Base-by-base conservation (phyloP, 2,113 vertebrate genomes). In the Bubo scandiacus region DNA sequence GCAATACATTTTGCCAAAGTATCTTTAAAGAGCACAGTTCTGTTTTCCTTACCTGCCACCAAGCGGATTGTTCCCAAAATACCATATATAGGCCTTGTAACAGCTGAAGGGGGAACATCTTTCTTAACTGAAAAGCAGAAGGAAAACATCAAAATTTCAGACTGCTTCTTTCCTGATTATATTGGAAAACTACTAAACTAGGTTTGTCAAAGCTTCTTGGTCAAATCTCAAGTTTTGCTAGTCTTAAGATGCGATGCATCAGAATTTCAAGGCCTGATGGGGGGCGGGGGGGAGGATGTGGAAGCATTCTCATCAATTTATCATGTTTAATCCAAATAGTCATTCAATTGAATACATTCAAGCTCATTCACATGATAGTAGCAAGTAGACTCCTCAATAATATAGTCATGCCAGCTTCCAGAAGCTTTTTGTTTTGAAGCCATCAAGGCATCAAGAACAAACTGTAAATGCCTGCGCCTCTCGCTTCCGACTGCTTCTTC, bases 61-160 rank as follows among this genome's bases (percentile, higher is more conserved):
- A 99, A 90, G 25, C 98, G 98, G 52, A 99, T 98, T 54, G 99
- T 99, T 95, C 99, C 99, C 98, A 99, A 98, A 95, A 99, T 96
- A 80, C 99, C 99, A 97, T 98, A 99, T 98, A 99, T 98, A 61
- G 98, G 98, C 90, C 98, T 98, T n/a, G 98, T 99, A 88, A 99
- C 98, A 15, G 99, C 99, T 73, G 98, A 99, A 34, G 98, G 98
- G 51, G 99, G 99, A 94, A 99, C 88, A 96, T 99, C 99, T 96
- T 99, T 99, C 97, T 98, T 99, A 96, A 98, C 99, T 99, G 97
- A 93, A 96, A 93, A 92, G 75, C 29, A 92, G 32, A n/a, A 92
- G 70, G 79, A 72, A 78, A 71, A 49, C n/a, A 75, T 62, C 62
- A 90, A 20, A 51, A 61, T 54, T 47, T 81, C 55, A 85, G 25